Conservation (phyloP, 2,797 vertebrate species). For the Chromis chromis region DNA sequence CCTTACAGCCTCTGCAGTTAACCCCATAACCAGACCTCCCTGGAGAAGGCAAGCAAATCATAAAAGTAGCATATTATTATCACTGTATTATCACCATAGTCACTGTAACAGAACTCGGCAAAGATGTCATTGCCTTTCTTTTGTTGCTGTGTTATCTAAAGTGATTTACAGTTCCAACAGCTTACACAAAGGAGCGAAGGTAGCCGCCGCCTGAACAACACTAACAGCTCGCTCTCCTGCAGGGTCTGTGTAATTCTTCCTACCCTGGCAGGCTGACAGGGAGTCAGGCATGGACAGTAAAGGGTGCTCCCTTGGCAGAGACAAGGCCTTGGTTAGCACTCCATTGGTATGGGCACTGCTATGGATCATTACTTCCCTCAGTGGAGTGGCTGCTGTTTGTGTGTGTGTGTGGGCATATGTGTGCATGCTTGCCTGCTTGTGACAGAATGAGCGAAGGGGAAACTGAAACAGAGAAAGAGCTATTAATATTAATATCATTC, state of each 20-base stretch:
- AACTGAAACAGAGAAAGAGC: conserved; percentile 55
- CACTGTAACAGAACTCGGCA: conserved; percentile 18
- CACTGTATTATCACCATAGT: conserved; percentile 13
- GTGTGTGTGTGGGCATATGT: conserved; percentile 23
- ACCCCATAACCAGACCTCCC: conserved; percentile 22
- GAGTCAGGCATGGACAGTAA: conserved; percentile 66
- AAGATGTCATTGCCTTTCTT: not conserved
- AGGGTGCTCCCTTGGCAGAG: conserved; percentile 72
- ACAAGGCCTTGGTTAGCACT: conserved; percentile 68
- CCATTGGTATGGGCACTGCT: conserved; percentile 69
- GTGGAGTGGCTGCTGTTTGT: conserved; percentile 51
- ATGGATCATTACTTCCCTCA: conserved; percentile 82
- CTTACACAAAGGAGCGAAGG: not conserved
- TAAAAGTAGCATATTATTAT: conserved; percentile 27
- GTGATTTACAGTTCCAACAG: not conserved
- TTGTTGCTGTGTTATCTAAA: conserved; percentile 3
- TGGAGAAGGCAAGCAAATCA: conserved; percentile 10
- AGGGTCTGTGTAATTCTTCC: conserved; percentile 49
- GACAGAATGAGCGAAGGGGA: conserved; percentile 64
- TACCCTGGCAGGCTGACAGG: conserved; percentile 58
- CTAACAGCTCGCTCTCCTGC: conserved; percentile 50
- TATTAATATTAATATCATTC: conserved; percentile 85
- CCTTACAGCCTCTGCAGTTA: conserved; percentile 4
- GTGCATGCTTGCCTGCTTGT: conserved; percentile 21
- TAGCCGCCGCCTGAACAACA: conserved; percentile 37